A percentile compares a stretch with the other conserved stretches of the same genome.
Evolutionary conservation across 92 coral and sea anemone genomes (phyloP).

Genomic region (Zoanthus solanderi): DNA sequence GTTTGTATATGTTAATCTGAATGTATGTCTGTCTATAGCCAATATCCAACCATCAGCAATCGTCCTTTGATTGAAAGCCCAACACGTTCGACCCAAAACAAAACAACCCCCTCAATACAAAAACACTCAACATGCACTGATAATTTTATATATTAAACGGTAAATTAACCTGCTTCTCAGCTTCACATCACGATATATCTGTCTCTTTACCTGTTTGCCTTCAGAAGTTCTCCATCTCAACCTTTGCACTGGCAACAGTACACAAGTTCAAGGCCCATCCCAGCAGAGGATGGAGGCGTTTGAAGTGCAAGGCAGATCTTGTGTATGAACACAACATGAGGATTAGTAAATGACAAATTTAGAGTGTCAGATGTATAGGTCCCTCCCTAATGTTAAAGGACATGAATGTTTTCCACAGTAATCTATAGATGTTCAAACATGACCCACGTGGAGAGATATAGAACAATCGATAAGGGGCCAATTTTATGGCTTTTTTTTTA

Average conservation of each 20-base stretch:
- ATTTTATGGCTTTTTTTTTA: conserved; percentile 35
- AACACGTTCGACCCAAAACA: conserved; percentile 62
- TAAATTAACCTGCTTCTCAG: conserved; percentile 29
- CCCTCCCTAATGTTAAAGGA: conserved; percentile 54
- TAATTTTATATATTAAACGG: conserved; percentile 24
- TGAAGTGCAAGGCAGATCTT: conserved; percentile 33
- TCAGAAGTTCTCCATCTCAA: not conserved
- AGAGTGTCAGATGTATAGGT: conserved; percentile 10
- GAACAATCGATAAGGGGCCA: conserved; percentile 72
- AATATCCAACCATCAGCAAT: conserved; percentile 58
- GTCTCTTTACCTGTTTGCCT: conserved; percentile 29
- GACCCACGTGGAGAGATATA: conserved; percentile 83
- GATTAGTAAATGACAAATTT: conserved; percentile 23
- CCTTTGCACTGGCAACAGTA: conserved; percentile 2
- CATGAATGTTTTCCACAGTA: conserved; percentile 61
- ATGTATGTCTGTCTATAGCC: conserved; percentile 64
- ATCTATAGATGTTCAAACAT: conserved; percentile 79
- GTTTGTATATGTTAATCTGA: conserved; percentile 72
- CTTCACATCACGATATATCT: conserved; percentile 29
- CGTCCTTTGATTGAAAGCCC: conserved; percentile 65
- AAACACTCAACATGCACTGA: conserved; percentile 47
- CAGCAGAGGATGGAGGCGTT: conserved; percentile 25
- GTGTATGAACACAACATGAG: conserved; percentile 14
- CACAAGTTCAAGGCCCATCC: conserved; percentile 58
- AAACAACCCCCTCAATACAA: conserved; percentile 50